Evolutionary conservation across 1,140 invertebrate genomes (phyloP).

Genomic region (Calephelis virginiensis): DNA sequence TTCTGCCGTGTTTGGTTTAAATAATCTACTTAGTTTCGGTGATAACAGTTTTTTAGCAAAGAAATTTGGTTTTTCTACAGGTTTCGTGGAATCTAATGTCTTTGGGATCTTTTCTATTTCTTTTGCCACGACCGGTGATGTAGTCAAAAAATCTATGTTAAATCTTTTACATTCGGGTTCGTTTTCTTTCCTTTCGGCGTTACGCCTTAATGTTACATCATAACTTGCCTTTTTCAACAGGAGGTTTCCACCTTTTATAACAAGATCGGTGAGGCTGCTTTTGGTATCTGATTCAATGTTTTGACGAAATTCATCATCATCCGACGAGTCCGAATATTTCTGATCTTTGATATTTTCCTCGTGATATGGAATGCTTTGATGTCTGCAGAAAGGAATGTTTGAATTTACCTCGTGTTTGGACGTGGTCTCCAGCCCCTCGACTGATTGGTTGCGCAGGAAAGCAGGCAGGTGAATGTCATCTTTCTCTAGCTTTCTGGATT

Average conservation of each 20-base stretch:
- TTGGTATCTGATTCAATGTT: conserved; percentile 40
- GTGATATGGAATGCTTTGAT: conserved; percentile 58
- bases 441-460: conserved; percentile 72
- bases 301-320: conserved; percentile 47
- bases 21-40: conserved; percentile 67
- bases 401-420: conserved; percentile 44
- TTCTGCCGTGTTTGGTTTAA: conserved; percentile 54
- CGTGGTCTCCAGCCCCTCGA: conserved; percentile 63
- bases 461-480: conserved; percentile 35
- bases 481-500: conserved; percentile 46
- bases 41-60: conserved; percentile 68
- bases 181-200: conserved; percentile 39
- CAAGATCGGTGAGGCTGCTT: conserved; percentile 42
- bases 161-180: conserved; percentile 39
- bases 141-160: conserved; percentile 48
- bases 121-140: conserved; percentile 42
- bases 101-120: conserved; percentile 48
- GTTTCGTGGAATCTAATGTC: conserved; percentile 35
- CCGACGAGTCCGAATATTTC: conserved; percentile 42
- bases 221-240: conserved; percentile 53
- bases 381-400: conserved; percentile 50
- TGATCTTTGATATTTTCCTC: conserved; percentile 21
- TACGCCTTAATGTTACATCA: conserved; percentile 41
- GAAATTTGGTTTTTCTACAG: conserved; percentile 51
- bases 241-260: conserved; percentile 53